Evolutionary conservation across 2,797 vertebrate species (phyloP).

Genomic region (Rhinella marina): DNA sequence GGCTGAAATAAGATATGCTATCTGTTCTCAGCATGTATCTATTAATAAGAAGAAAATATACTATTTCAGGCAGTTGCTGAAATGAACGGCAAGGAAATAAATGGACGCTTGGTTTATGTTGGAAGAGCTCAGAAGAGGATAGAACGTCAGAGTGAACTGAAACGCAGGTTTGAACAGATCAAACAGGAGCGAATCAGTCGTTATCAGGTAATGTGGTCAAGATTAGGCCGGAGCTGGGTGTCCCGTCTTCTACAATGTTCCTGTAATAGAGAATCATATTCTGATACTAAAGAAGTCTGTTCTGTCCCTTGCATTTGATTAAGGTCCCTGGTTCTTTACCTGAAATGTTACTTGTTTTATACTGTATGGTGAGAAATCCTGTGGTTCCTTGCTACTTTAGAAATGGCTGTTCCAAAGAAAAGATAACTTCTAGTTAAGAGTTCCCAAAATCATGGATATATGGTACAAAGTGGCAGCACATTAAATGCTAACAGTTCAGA

Average conservation of each 20-base stretch:
- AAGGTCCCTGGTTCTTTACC: too few relatives aligned
- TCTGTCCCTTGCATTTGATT: background rate
- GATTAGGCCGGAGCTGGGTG: background rate
- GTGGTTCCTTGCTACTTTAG: background rate
- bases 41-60: background rate
- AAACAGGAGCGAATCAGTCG: slow-evolving; percentile 91
- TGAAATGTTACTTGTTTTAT: background rate
- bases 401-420: background rate
- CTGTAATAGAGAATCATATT: background rate
- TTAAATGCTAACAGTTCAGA: too few relatives aligned
- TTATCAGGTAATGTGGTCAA: slow-evolving; percentile 83
- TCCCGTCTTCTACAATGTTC: background rate
- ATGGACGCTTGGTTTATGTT: slow-evolving; percentile 85
- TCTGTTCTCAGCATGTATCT: too few relatives aligned
- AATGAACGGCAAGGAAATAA: slow-evolving; percentile 94
- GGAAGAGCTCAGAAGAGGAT: slow-evolving; percentile 93
- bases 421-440: background rate
- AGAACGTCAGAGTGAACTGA: slow-evolving; percentile 93
- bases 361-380: too few relatives aligned
- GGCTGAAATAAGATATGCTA: background rate
- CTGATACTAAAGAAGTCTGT: background rate
- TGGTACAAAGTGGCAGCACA: too few relatives aligned
- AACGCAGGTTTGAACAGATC: slow-evolving; percentile 91
- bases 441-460: too few relatives aligned
- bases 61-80: slow-evolving; percentile 84